phyloP scores from a whole-genome alignment of 2,888 invertebrate genomes.

The Caradrina kadenii region DNA sequence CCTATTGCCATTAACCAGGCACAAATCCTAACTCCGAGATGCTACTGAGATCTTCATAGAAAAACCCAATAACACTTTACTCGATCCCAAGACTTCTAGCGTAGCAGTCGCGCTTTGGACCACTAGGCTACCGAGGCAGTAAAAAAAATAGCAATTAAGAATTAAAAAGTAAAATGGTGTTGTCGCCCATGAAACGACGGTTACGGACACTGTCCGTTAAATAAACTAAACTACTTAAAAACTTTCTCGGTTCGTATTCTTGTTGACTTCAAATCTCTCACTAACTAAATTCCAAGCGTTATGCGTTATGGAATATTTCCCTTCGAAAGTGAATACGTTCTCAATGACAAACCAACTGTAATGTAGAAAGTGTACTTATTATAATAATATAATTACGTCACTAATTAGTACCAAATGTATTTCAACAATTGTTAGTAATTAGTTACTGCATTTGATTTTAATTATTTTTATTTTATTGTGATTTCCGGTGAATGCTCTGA shows the following conservation, averaged over 20 bases:
- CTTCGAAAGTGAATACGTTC: constrained; percentile 35
- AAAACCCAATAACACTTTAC: no score
- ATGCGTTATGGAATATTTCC: constrained; percentile 25
- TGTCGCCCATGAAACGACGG: background rate
- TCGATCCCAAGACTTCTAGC: no score
- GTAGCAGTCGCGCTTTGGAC: no score
- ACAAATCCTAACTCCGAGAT: no score
- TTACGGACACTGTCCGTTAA: background rate
- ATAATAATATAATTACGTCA: constrained; percentile 36
- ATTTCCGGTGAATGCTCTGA: background rate
- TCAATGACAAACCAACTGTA: constrained; percentile 30
- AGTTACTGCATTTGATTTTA: constrained; percentile 5
- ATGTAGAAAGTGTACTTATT: constrained; percentile 54
- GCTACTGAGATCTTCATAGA: no score
- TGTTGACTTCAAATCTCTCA: constrained; percentile 6
- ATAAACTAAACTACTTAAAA: background rate
- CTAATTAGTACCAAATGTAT: constrained; percentile 40
- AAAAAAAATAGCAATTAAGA: no score
- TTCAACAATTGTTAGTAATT: constrained; percentile 16
- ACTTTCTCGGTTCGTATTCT: constrained; percentile 12
- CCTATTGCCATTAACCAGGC: no score
- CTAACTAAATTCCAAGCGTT: background rate
- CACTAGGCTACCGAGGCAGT: no score
- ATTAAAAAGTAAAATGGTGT: background rate
- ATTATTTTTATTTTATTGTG: constrained; percentile 11